Percentiles rank a stretch among this genome's conserved stretches.
Conservation (phyloP, 1,140 invertebrate species). For the Brachionus paranguensis region DNA sequence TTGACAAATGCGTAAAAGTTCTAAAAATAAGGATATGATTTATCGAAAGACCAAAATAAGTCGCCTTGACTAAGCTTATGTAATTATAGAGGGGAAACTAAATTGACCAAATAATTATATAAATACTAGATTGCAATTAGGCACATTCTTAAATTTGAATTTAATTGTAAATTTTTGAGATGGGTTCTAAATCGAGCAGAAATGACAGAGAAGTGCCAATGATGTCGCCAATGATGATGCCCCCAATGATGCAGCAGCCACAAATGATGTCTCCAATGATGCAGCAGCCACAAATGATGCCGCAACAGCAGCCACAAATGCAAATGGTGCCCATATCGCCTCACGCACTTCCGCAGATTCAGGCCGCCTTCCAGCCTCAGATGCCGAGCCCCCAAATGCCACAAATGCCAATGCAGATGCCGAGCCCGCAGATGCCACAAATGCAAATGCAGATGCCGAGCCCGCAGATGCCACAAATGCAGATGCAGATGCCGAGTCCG, state of each 20-base stretch:
- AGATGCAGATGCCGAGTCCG: neutral
- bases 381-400: neutral
- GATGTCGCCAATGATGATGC: neutral
- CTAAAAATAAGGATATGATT: neutral
- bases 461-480: neutral
- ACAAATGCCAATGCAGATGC: neutral
- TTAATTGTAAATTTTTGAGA: neutral
- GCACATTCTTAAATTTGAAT: neutral
- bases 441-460: neutral
- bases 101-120: neutral
- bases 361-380: neutral
- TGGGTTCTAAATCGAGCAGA: neutral
- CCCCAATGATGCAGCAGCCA: neutral
- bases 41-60: neutral
- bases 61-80: neutral
- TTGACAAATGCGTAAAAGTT: neutral
- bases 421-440: neutral
- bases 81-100: neutral
- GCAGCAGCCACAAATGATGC: neutral
- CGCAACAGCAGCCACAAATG: neutral
- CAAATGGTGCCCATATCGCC: neutral
- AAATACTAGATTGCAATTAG: neutral
- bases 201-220: neutral
- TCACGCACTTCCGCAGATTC: neutral
- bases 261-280: constrained; percentile 2